Evolutionary conservation across 92 coral and sea anemone species (phyloP), one percentile per base, ranked within the genome.

Genomic region (Ricordea florida): DNA sequence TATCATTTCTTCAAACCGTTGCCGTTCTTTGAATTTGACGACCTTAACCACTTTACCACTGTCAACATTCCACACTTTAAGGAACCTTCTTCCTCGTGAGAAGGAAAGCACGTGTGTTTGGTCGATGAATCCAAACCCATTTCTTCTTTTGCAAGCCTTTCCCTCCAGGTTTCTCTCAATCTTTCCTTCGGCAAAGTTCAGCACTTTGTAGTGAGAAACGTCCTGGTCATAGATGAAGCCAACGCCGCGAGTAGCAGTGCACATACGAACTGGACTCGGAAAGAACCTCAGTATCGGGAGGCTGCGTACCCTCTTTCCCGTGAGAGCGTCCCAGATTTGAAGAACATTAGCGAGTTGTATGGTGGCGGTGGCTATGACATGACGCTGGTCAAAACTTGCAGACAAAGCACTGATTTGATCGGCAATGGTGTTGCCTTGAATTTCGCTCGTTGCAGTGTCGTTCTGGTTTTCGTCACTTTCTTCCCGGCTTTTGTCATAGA

Each of bases 91-190:
- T 26, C 94, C 94, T 45, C 92, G 85, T 20, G 99, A 88, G 48
- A 96, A 84, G 11, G 99, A 92, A 14, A 96, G 72, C 87, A 96
- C 77, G 49, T 64, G 82, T 6, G 83, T 74, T 24, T 80, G 38
- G 63, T 96, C 97, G 18, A 92, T 87, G 67, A 89, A 43, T 26
- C 97, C 96, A 79, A 92, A 85, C 31, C 93, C 93, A 44, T 89
- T 74, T 93, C 89, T 92, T 42, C 99, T 83, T 72, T 89, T 96
- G 84, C 99, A 96, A 20, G 99, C 96, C 50, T 85, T 86, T 24
- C 99, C 99, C 13, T 79, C 75, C 45, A 96, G 50, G 22, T 82
- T 85, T 24, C 87, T 81, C 49, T 92, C 97, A 38, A 96, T 67
- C 57, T 26, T 80, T 15, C 97, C 97, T 24, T 88, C 84, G 17